Percentiles rank a stretch among this genome's conserved stretches.
Conservation (phyloP, 2,888 invertebrate genomes). For the Maniola hyperantus region DNA sequence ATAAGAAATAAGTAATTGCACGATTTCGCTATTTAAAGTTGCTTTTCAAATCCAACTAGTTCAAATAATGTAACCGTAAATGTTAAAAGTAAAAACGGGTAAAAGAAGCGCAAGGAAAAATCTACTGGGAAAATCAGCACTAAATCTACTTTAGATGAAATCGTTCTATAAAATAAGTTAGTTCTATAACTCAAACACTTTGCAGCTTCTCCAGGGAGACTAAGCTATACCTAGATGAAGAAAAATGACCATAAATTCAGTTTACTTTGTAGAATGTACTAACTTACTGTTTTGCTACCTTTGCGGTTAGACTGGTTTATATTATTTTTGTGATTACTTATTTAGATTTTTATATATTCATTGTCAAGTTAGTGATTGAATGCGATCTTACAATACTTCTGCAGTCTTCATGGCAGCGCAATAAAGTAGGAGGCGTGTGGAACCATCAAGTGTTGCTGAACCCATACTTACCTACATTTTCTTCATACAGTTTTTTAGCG, state of each 20-base stretch:
- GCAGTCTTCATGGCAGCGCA: too few relatives aligned
- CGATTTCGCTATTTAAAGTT: background rate
- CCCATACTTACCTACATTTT: too few relatives aligned
- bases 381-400: too few relatives aligned
- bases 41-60: background rate
- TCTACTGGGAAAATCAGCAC: slow-evolving; percentile 48
- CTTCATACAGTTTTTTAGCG: too few relatives aligned
- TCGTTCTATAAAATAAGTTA: slow-evolving; percentile 78
- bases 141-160: slow-evolving; percentile 64
- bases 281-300: slow-evolving; percentile 46
- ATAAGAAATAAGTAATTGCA: background rate
- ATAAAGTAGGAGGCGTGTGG: too few relatives aligned
- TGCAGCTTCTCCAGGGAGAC: slow-evolving; percentile 63
- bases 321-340: too few relatives aligned
- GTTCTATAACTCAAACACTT: slow-evolving; percentile 77
- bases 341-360: too few relatives aligned
- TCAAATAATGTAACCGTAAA: background rate
- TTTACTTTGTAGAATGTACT: slow-evolving; percentile 63
- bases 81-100: background rate
- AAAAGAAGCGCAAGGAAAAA: background rate
- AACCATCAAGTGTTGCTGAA: too few relatives aligned
- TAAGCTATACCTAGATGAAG: slow-evolving; percentile 67
- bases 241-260: slow-evolving; percentile 78
- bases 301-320: slow-evolving; percentile 50
- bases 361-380: too few relatives aligned